A percentile compares a stretch with the other conserved stretches of the same genome.
Evolutionary conservation across 2,888 invertebrate species (phyloP).

Genomic region (Epinotia brunnichana): DNA sequence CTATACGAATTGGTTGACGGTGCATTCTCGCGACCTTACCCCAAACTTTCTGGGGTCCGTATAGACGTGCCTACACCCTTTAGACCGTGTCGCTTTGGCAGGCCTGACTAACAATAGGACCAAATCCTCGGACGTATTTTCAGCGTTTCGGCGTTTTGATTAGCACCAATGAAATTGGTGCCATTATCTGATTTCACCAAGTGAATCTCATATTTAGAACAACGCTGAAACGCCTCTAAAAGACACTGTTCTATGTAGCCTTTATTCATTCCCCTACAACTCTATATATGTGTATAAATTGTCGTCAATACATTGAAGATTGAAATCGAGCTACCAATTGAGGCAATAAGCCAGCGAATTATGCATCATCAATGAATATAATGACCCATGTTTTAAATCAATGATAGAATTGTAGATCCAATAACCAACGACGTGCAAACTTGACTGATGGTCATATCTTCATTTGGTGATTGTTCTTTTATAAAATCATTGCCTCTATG

Average conservation of each 20-base stretch:
- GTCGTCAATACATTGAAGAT: slow-evolving; percentile 20
- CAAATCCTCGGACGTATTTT: slow-evolving; percentile 7
- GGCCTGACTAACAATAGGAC: slow-evolving; percentile 30
- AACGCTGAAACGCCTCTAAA: not conserved
- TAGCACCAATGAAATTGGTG: not conserved
- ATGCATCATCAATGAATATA: slow-evolving; percentile 32
- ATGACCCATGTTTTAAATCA: slow-evolving; percentile 40
- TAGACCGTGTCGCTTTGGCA: slow-evolving; percentile 32
- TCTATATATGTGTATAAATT: not conserved
- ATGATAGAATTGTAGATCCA: slow-evolving; percentile 16
- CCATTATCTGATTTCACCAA: not conserved
- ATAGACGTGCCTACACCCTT: slow-evolving; percentile 22
- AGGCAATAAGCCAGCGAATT: not conserved
- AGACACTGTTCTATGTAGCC: not conserved
- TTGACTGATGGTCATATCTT: slow-evolving; percentile 39
- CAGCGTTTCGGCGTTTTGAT: not conserved
- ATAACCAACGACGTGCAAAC: slow-evolving; percentile 39
- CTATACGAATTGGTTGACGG: slow-evolving; percentile 1
- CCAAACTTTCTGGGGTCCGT: slow-evolving; percentile 31
- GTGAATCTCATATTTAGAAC: not conserved
- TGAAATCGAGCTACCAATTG: not conserved
- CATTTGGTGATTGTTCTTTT: slow-evolving; percentile 36
- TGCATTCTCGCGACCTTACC: slow-evolving; percentile 18
- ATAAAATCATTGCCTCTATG: slow-evolving; percentile 20
- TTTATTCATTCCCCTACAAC: not conserved